phyloP scores from a whole-genome alignment of 1,140 invertebrate species.

The Megathymus violae region DNA sequence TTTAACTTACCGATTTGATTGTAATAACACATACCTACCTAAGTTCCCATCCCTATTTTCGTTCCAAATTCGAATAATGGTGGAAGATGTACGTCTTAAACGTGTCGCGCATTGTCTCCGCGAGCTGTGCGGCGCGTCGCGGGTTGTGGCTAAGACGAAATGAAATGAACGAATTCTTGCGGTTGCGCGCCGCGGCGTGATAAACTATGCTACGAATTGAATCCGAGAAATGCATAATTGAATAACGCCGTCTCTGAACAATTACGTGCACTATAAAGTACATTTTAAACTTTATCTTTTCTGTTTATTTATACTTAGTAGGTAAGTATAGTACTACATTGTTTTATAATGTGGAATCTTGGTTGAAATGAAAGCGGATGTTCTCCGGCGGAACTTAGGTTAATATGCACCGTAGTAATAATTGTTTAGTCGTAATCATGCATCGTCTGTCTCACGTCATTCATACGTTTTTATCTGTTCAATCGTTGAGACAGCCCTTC shows the following conservation, averaged over 20 bases:
- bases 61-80: constrained; percentile 16
- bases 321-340: too few species aligned
- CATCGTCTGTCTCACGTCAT: too few species aligned
- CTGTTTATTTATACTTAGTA: too few species aligned
- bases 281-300: too few species aligned
- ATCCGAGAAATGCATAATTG: constrained; percentile 1
- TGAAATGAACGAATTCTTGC: constrained; percentile 14
- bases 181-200: background rate
- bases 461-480: too few species aligned
- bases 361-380: too few species aligned
- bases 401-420: too few species aligned
- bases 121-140: constrained; percentile 6
- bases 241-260: background rate
- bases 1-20: background rate
- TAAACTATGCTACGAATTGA: background rate
- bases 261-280: too few species aligned
- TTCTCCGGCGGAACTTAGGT: too few species aligned
- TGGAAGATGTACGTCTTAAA: constrained; percentile 22
- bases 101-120: constrained; percentile 25
- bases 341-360: too few species aligned
- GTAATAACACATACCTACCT: background rate
- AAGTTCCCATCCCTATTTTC: constrained; percentile 1
- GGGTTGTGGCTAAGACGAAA: constrained; percentile 6
- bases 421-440: too few species aligned
- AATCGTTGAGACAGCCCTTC: too few species aligned